A percentile compares a stretch with the other conserved stretches of the same genome.
phyloP scores from a whole-genome alignment of 1,140 invertebrate species.

The Danaus melanippus region DNA sequence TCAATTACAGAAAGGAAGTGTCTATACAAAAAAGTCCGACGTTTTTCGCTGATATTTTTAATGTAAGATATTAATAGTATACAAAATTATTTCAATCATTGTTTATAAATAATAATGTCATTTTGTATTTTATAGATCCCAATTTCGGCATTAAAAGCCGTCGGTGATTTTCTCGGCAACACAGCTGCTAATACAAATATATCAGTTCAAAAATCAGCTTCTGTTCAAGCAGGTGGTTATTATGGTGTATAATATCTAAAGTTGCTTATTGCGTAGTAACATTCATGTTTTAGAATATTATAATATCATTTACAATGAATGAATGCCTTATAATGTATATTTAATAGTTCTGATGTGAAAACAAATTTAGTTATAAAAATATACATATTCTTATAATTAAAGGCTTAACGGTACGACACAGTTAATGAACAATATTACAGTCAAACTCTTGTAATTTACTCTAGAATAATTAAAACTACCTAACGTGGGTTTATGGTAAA shows the following conservation, averaged over 20 bases:
- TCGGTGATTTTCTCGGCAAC: conserved; percentile 52
- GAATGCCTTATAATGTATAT: too few relatives aligned
- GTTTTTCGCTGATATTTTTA: conserved; percentile 60
- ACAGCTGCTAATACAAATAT: conserved; percentile 51
- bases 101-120: conserved; percentile 1
- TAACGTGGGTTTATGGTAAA: too few relatives aligned
- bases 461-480: too few relatives aligned
- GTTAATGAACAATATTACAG: too few relatives aligned
- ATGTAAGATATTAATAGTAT: conserved; percentile 35
- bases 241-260: conserved; percentile 6
- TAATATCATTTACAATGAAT: too few relatives aligned
- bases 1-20: conserved; percentile 44
- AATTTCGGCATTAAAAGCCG: conserved; percentile 55
- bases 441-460: too few relatives aligned
- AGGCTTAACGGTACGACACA: too few relatives aligned
- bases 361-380: too few relatives aligned
- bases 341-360: too few relatives aligned
- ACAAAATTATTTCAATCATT: not conserved
- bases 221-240: conserved; percentile 53
- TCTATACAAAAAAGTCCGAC: conserved; percentile 41
- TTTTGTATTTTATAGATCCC: conserved; percentile 49
- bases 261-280: too few relatives aligned
- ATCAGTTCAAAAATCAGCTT: conserved; percentile 52
- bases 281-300: too few relatives aligned
- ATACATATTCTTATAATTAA: too few relatives aligned